Evolutionary conservation across 1,140 invertebrate genomes (phyloP).

Genomic region (Delia radicum): DNA sequence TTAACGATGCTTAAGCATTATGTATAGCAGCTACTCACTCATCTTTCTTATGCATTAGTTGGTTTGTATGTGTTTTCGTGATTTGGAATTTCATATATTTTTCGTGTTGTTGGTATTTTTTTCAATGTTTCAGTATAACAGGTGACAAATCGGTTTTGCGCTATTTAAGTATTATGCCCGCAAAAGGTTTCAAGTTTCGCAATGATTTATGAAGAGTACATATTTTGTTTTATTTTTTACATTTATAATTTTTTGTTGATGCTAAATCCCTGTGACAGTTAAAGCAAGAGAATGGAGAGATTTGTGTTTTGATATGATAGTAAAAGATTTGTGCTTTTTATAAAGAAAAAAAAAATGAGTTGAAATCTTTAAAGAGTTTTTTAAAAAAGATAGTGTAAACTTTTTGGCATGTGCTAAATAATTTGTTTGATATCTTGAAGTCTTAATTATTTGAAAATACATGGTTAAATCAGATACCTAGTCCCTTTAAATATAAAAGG

Average conservation of each 20-base stretch:
- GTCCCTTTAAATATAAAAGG: too few species aligned
- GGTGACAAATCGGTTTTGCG: slow-evolving; percentile 21
- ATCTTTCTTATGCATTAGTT: not conserved
- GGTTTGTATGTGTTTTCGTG: not conserved
- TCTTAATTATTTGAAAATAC: too few species aligned
- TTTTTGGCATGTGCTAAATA: too few species aligned
- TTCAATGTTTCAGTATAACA: not conserved
- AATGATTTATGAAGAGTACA: slow-evolving; percentile 8
- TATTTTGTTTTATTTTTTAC: not conserved
- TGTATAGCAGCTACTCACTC: not conserved
- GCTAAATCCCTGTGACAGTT: not conserved
- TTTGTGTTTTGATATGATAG: not conserved
- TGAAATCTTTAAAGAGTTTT: too few species aligned
- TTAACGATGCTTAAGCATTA: slow-evolving; percentile 1
- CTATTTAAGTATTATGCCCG: slow-evolving; percentile 12
- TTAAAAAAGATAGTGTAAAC: too few species aligned
- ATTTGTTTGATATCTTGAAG: too few species aligned
- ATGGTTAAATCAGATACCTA: too few species aligned
- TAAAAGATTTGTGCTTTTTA: not conserved
- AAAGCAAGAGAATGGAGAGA: not conserved
- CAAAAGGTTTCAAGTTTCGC: slow-evolving; percentile 5
- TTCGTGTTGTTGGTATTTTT: not conserved
- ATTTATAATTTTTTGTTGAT: not conserved
- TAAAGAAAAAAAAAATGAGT: too few species aligned
- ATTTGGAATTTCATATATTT: not conserved